These are phyloP conservation scores for Candidula unifasciata DNA, from an alignment of 2,888 invertebrate genomes.

Conservation along the genomic window DNA sequence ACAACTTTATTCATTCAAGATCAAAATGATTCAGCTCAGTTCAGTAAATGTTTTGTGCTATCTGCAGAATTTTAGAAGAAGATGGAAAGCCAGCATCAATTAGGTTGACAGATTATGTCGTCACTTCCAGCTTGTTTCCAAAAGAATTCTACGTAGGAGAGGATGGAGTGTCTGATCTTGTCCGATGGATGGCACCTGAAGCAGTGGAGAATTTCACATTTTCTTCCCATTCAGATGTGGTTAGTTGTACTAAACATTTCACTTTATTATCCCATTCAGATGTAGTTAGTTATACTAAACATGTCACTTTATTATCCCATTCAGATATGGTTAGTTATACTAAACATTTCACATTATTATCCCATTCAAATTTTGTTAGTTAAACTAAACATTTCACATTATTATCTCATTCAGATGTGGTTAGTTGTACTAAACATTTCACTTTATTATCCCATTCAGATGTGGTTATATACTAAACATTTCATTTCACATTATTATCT, in stretches of 20 bases:
- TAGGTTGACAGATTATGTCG: constrained; percentile 80
- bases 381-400: constrained; percentile 61
- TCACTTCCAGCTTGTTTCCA: constrained; percentile 79
- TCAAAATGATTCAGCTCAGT: no score
- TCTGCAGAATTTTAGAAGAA: constrained; percentile 43
- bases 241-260: constrained; percentile 62
- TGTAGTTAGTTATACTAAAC: no score
- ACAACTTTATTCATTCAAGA: no score
- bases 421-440: constrained; percentile 62
- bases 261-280: not conserved
- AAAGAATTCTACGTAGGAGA: constrained; percentile 78
- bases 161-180: constrained; percentile 77
- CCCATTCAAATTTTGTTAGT: no score
- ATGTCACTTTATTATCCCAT: not conserved
- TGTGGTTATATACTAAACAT: no score
- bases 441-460: not conserved
- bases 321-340: no score
- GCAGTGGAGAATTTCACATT: constrained; percentile 75
- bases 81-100: constrained; percentile 38
- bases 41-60: no score
- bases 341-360: no score
- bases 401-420: constrained; percentile 78
- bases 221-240: constrained; percentile 78
- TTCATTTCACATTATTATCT: not conserved
- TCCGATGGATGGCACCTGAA: constrained; percentile 80